These are phyloP conservation scores for Synergus gifuensis DNA, from an alignment of 2,888 invertebrate species.

Conservation along the genomic window DNA sequence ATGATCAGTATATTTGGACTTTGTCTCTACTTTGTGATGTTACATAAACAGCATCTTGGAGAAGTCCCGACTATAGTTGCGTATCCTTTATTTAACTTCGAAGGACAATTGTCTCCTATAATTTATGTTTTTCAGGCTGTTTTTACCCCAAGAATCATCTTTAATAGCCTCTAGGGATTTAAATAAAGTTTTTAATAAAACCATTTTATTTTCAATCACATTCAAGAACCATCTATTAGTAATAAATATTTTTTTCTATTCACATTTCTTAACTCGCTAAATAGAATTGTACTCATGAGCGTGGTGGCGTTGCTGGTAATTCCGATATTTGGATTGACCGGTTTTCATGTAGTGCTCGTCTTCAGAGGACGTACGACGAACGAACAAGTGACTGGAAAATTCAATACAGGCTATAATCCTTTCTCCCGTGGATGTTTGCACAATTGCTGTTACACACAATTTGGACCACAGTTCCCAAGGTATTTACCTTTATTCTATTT, in stretches of 20 bases:
- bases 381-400: slow-evolving; percentile 99
- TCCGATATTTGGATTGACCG: slow-evolving; percentile 98
- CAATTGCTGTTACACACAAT: slow-evolving; percentile 97
- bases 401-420: slow-evolving; percentile 98
- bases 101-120: neutral
- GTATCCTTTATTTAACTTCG: slow-evolving; percentile 83
- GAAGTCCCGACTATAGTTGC: slow-evolving; percentile 90
- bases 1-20: slow-evolving; percentile 98
- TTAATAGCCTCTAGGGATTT: slow-evolving; percentile 21
- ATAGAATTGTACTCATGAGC: slow-evolving; percentile 93
- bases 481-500: slow-evolving; percentile 75
- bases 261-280: slow-evolving; percentile 64
- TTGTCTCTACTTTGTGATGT: slow-evolving; percentile 94
- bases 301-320: slow-evolving; percentile 94
- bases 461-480: slow-evolving; percentile 99
- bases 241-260: slow-evolving; percentile 12
- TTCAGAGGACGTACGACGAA: slow-evolving; percentile 98
- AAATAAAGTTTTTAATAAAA: neutral
- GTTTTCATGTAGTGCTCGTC: slow-evolving; percentile 98
- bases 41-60: slow-evolving; percentile 89
- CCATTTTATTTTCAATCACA: neutral
- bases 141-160: slow-evolving; percentile 15
- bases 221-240: neutral
- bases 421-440: slow-evolving; percentile 97
- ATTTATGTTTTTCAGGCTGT: slow-evolving; percentile 31